Evolutionary conservation across 1,140 invertebrate genomes (phyloP).

Genomic region (Araneus ventricosus): DNA sequence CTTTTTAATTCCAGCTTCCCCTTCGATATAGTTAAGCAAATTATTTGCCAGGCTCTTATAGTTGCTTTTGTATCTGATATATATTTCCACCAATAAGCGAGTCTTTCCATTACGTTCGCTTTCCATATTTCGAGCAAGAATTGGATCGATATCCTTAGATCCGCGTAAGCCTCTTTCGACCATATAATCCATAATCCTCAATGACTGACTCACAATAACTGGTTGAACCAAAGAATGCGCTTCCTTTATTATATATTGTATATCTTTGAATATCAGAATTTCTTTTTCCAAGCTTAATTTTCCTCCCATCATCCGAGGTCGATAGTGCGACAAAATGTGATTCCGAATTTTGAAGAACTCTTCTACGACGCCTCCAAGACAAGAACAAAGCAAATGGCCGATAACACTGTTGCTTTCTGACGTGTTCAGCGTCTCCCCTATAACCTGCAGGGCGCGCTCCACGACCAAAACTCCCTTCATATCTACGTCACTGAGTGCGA

Average conservation of each 20-base stretch:
- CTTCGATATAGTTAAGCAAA: neutral
- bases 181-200: neutral
- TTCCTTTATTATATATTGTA: neutral
- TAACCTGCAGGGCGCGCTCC: constrained; percentile 10
- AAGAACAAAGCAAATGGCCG: neutral
- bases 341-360: constrained; percentile 12
- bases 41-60: neutral
- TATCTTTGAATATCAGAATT: neutral
- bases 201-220: neutral
- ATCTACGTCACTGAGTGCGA: neutral
- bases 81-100: neutral
- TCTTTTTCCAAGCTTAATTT: neutral
- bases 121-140: neutral
- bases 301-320: neutral
- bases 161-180: neutral
- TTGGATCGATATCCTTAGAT: neutral
- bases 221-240: neutral
- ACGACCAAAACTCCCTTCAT: constrained; percentile 23
- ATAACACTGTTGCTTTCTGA: neutral
- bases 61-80: neutral
- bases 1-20: no score
- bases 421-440: constrained; percentile 19
- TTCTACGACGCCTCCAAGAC: neutral
- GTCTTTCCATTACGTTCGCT: neutral
- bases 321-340: neutral